A percentile compares a stretch with the other conserved stretches of the same genome.
Conservation (phyloP, 2,797 vertebrate species). For the Catostomus latipinnis region DNA sequence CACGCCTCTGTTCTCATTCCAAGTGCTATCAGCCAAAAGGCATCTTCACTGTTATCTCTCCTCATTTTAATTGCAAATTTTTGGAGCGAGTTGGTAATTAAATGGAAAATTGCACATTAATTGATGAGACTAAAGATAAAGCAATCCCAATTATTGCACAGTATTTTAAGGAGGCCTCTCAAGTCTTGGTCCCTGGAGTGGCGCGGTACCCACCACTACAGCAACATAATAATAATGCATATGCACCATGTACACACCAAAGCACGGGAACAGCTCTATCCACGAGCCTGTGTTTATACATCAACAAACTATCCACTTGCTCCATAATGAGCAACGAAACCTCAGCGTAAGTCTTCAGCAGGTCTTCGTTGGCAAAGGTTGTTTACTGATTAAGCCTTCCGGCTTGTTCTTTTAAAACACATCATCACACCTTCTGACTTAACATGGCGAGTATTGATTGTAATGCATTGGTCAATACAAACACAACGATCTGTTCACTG, state of each 20-base stretch:
- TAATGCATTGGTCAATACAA: slow-evolving; percentile 31
- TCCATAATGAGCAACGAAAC: slow-evolving; percentile 48
- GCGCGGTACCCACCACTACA: slow-evolving; percentile 67
- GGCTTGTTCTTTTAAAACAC: slow-evolving; percentile 52
- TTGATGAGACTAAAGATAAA: slow-evolving; percentile 88
- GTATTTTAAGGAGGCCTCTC: slow-evolving; percentile 80
- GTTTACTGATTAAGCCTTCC: slow-evolving; percentile 38
- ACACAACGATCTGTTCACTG: slow-evolving; percentile 38
- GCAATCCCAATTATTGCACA: slow-evolving; percentile 83
- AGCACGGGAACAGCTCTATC: slow-evolving; percentile 55
- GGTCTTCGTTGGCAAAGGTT: slow-evolving; percentile 22
- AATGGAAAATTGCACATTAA: slow-evolving; percentile 89
- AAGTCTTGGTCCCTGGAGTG: slow-evolving; percentile 81
- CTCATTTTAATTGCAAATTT: slow-evolving; percentile 89
- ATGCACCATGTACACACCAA: slow-evolving; percentile 54
- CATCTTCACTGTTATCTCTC: slow-evolving; percentile 83
- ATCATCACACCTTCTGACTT: slow-evolving; percentile 45
- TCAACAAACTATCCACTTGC: slow-evolving; percentile 13
- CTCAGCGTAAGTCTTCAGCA: slow-evolving; percentile 23
- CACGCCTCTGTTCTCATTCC: slow-evolving; percentile 77
- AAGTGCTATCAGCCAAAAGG: slow-evolving; percentile 84
- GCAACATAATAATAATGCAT: slow-evolving; percentile 53
- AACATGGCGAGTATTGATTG: slow-evolving; percentile 46
- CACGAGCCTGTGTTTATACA: slow-evolving; percentile 20
- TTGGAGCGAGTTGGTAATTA: slow-evolving; percentile 83